Base-by-base conservation (phyloP, 1,140 invertebrate genomes). In the Brachionus angularis region DNA sequence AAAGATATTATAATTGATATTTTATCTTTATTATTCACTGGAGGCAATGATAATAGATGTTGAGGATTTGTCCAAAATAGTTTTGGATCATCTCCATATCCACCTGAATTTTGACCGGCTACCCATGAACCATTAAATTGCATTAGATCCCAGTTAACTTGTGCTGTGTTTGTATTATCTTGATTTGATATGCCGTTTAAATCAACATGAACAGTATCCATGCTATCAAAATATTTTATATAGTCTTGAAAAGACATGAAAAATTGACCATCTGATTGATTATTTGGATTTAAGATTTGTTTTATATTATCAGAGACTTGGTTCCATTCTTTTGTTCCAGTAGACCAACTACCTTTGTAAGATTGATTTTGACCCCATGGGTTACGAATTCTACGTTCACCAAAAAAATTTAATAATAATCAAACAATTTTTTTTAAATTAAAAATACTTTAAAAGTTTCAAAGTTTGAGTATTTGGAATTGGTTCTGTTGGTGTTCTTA, bases 301-400 rank as follows among this genome's bases (percentile, higher is more conserved):
- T 75, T 76, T 1, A 76, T 73, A 34, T 77, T 73, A 21, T 78
- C 61, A 5, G 77, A 75, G 14, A 85, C 73, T 72, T 78, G 86
- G 84, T 88, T 88, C 84, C 84, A 85, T 79, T 89, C 87, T 79
- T 78, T 78, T 73, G 83, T 80, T 82, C 79, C 77, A 72, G 85
- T 84, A 76, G 79, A 79, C 85, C 85, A 86, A 0, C 80, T 77
- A 1, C 85, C 85, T 23, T 80, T 85, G 85, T 84, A 86, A 76
- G 85, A 84, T 14, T 78, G 80, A 46, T 79, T 81, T 75, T 84
- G 81, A 21, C 83, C 84, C 85, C 85, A 86, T 4, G 85, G 85
- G 75, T 86, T 86, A 12, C 84, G 73, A 10, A 67, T 67, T n/a
- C 62, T 67, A 46, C 14, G 85, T 50, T 34, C 85, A 74, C 36